Conservation (phyloP, 2,797 vertebrate species). For the Passerculus sandwichensis region DNA sequence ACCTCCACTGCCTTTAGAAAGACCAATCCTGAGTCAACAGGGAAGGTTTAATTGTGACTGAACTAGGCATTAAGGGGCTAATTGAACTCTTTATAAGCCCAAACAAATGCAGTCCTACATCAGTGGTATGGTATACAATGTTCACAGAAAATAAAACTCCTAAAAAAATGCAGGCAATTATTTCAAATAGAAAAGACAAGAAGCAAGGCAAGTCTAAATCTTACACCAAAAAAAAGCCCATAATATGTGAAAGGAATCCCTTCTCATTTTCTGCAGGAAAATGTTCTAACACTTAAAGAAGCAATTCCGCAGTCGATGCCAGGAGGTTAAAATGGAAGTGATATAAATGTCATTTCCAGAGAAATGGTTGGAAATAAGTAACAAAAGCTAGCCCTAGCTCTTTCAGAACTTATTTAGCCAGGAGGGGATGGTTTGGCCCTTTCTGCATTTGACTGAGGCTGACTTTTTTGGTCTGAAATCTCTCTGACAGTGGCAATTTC, state of each 20-base stretch:
- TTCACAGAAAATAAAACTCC: conserved; percentile 52
- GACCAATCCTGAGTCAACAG: conserved; percentile 67
- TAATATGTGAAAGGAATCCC: neutral
- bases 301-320: neutral
- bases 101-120: conserved; percentile 53
- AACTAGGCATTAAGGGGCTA: conserved; percentile 73
- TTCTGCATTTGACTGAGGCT: neutral
- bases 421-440: neutral
- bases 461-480: neutral
- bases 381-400: neutral
- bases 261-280: conserved; percentile 31
- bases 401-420: neutral
- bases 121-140: conserved; percentile 1
- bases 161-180: conserved; percentile 17
- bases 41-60: conserved; percentile 73
- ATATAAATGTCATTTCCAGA: conserved; percentile 25
- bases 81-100: conserved; percentile 73
- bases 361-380: neutral
- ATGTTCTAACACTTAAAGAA: neutral
- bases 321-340: conserved; percentile 38
- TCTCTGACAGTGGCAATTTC: conserved; percentile 8
- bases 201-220: neutral
- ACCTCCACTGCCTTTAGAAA: conserved; percentile 72
- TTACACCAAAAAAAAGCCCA: neutral
- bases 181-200: conserved; percentile 48